These are phyloP conservation scores for Saguinus midas DNA, from an alignment of 2,113 vertebrate species.

Conservation along the genomic window DNA sequence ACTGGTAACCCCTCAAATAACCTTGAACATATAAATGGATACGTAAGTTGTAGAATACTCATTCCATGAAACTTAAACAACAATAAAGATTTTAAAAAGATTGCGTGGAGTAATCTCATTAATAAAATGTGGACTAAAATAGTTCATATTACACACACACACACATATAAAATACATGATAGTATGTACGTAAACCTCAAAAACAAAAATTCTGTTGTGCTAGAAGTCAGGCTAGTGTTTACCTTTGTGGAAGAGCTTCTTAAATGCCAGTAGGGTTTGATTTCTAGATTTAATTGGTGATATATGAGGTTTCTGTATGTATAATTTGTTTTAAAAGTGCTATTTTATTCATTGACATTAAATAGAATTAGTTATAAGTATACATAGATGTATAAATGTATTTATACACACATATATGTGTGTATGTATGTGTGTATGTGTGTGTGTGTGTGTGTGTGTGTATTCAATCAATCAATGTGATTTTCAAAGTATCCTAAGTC, in stretches of 20 bases:
- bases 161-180: background rate
- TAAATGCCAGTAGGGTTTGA: background rate
- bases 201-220: background rate
- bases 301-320: background rate
- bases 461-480: background rate
- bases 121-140: background rate
- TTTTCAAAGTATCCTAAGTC: background rate
- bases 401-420: background rate
- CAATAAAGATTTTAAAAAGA: background rate
- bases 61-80: background rate
- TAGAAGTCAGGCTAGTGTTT: background rate
- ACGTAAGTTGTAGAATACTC: background rate
- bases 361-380: background rate
- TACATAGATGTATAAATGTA: background rate
- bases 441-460: background rate
- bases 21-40: background rate
- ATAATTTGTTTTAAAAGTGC: background rate
- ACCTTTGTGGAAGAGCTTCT: background rate
- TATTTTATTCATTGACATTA: too few species aligned
- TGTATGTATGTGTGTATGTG: background rate
- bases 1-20: background rate
- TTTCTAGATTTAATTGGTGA: slow-evolving; percentile 29
- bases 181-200: background rate
- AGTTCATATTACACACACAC: background rate
- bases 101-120: background rate